Percentiles rank a stretch among this genome's conserved stretches.
phyloP scores from a whole-genome alignment of 2,888 invertebrate species.

The Epistrophe eligans region DNA sequence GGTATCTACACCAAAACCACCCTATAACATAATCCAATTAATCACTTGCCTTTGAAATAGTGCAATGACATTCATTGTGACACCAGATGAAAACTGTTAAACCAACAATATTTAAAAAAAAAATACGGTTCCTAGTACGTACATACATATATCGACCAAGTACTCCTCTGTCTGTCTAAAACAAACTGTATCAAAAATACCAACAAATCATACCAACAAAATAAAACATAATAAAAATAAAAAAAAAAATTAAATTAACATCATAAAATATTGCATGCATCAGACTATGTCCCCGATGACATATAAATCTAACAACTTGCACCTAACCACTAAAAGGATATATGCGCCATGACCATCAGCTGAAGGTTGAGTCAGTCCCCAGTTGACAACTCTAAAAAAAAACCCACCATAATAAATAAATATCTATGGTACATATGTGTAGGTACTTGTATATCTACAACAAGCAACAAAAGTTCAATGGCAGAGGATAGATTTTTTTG shows the following conservation, averaged over 20 bases:
- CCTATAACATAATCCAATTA: constrained; percentile 32
- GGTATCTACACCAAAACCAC: neutral
- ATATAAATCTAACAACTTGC: constrained; percentile 68
- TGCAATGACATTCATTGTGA: constrained; percentile 60
- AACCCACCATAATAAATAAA: constrained; percentile 17
- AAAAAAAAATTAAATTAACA: constrained; percentile 46
- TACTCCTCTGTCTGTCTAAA: constrained; percentile 13
- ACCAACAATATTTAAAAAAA: constrained; percentile 25
- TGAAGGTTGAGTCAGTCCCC: neutral
- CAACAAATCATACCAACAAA: neutral
- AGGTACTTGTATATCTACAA: neutral
- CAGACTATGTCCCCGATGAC: constrained; percentile 63
- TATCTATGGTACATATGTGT: no score
- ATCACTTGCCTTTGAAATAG: constrained; percentile 53
- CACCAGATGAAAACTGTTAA: constrained; percentile 62
- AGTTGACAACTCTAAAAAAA: constrained; percentile 19
- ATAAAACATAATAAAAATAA: constrained; percentile 4
- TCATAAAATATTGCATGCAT: constrained; percentile 72
- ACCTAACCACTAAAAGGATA: constrained; percentile 54
- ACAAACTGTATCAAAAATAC: constrained; percentile 17
- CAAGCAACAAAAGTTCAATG: constrained; percentile 28
- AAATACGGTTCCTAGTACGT: no score
- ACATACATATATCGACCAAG: neutral
- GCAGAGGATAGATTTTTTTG: constrained; percentile 32
- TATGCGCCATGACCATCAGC: neutral